phyloP scores from a whole-genome alignment of 2,113 vertebrate genomes.

The Actenoides lindsayi region DNA sequence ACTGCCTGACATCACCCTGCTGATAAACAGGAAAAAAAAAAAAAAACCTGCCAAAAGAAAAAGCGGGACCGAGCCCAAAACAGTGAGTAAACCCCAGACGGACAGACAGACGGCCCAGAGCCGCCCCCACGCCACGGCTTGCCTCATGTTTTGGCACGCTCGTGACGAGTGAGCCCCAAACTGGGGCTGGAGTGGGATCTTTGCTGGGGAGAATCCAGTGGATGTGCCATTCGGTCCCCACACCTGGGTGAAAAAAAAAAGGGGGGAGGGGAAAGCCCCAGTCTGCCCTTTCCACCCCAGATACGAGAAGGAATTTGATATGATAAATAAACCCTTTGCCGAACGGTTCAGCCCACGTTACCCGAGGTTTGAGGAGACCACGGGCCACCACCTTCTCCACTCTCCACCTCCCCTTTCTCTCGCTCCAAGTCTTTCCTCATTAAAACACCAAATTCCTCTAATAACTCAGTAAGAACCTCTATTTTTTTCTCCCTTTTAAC shows the following conservation, averaged over 20 bases:
- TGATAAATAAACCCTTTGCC: neutral
- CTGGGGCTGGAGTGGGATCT: neutral
- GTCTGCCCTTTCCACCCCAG: neutral
- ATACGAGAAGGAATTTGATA: fast-evolving
- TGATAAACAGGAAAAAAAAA: neutral
- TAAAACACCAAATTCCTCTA: neutral
- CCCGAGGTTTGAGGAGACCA: neutral
- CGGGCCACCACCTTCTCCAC: neutral
- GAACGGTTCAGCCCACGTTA: neutral
- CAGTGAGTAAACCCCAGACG: neutral
- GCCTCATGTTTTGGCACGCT: neutral
- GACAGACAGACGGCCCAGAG: neutral
- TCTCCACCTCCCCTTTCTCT: neutral
- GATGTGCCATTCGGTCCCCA: fast-evolving
- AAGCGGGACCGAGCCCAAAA: neutral
- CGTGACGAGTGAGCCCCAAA: fast-evolving
- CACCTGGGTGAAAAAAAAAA: neutral
- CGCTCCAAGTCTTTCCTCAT: neutral
- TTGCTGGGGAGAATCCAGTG: neutral
- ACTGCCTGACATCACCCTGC: neutral
- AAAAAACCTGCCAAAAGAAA: neutral
- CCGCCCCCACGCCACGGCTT: neutral
- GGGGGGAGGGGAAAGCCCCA: neutral
- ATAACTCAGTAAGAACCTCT: neutral
- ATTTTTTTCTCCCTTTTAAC: neutral